Evolutionary conservation across 2,113 vertebrate genomes (phyloP), one percentile per base, ranked within the genome.

Genomic region (Scomber colias): DNA sequence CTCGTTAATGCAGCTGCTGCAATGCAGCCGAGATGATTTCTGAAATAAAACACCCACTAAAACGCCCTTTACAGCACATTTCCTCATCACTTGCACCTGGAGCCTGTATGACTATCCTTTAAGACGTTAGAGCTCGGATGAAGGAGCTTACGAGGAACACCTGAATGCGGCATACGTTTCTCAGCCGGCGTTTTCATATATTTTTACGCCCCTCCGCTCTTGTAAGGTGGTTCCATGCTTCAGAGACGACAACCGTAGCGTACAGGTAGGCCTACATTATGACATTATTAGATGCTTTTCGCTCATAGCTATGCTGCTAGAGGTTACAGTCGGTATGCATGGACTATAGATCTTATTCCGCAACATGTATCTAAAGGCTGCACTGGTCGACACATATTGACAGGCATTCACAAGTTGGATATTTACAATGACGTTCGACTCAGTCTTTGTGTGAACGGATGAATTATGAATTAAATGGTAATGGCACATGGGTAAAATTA

Each of bases 201-300:
- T 81, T 76, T 82, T 72, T 57, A 78, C 78, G 79, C 83, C 81
- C 77, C 79, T 82, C 65, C 51, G 81, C 62, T 79, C 56, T 46
- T 75, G 59, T 66, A 81, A 87, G 66, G 63, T 70, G 86, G 60
- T 80, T 95, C 89, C 82, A 95, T 95, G 94, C 86, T 91, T 79
- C 90, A 87, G 78, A 89, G 87, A 89, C 89, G 80, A 79, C 89
- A 79, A 75, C 82, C 83, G 69, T 83, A 91, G 86, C 72, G 48
- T 78, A 51, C 90, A 95, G 95, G 95, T 95, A 95, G 94, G 12
- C 40, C 9, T 31, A 30, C 19, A 24, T 62, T 35, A 71, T 50
- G 17, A 14, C 46, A 9, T 48, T 71, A 13, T 59, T 69, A 53
- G 48, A 9, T 16, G n/a, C 16, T 71, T 63, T 82, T 24, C 11